Evolutionary conservation across 2,797 vertebrate species (phyloP).

Genomic region (Apogon talboti): DNA sequence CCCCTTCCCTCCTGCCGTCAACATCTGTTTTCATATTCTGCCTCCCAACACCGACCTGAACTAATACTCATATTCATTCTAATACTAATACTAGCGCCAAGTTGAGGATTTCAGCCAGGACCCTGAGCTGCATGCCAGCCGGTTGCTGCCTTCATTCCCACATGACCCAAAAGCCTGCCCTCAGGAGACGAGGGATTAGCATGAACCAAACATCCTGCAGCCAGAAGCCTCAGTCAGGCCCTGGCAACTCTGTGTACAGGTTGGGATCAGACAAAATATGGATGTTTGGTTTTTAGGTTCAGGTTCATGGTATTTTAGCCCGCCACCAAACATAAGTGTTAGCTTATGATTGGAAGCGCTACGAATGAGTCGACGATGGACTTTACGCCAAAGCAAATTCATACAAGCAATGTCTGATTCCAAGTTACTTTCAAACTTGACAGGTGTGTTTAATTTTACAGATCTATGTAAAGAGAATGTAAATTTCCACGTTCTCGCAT

Average conservation of each 20-base stretch:
- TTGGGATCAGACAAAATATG: constrained; percentile 33
- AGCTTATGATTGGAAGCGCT: background rate
- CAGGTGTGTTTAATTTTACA: constrained; percentile 13
- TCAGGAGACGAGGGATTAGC: constrained; percentile 76
- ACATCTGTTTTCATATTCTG: constrained; percentile 85
- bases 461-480: constrained; percentile 43
- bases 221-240: constrained; percentile 56
- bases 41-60: constrained; percentile 79
- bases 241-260: constrained; percentile 41
- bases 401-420: constrained; percentile 1
- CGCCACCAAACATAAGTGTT: constrained; percentile 9
- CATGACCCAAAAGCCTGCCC: constrained; percentile 77
- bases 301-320: background rate
- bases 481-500: constrained; percentile 44
- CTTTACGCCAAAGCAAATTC: background rate
- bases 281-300: constrained; percentile 19
- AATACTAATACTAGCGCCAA: constrained; percentile 78
- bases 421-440: constrained; percentile 8
- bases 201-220: constrained; percentile 67
- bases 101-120: constrained; percentile 79
- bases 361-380: background rate
- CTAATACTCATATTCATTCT: constrained; percentile 82
- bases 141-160: constrained; percentile 77
- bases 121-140: constrained; percentile 75
- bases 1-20: constrained; percentile 74